Conservation (phyloP, 2,797 vertebrate species). For the Sebastes itinus region DNA sequence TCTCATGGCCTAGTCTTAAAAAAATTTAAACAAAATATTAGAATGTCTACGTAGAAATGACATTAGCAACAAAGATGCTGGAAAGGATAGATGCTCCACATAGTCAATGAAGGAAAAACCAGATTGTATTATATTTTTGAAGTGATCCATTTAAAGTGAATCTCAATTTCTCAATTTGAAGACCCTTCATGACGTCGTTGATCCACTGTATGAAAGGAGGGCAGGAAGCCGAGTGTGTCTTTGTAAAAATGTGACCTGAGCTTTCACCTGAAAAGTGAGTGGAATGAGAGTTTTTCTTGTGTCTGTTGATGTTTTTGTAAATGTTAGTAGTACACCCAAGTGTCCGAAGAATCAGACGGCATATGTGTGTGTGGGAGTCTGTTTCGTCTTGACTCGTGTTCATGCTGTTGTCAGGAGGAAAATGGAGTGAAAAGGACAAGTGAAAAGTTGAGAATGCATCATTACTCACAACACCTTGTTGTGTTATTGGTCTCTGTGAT, state of each 20-base stretch:
- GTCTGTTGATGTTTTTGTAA: slow-evolving; percentile 10
- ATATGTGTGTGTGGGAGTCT: slow-evolving; percentile 22
- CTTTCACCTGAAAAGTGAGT: neutral
- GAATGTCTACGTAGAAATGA: neutral
- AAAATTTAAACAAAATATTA: neutral
- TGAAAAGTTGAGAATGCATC: slow-evolving; percentile 3
- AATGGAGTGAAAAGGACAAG: neutral
- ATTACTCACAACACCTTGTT: slow-evolving; percentile 14
- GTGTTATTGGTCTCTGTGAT: slow-evolving; percentile 18
- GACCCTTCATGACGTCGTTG: neutral
- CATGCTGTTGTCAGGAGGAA: slow-evolving; percentile 16
- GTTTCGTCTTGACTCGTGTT: slow-evolving; percentile 5
- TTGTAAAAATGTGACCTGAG: neutral
- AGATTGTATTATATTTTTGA: neutral
- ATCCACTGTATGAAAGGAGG: neutral
- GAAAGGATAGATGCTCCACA: neutral
- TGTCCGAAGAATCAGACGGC: slow-evolving; percentile 15
- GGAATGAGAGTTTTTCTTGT: neutral
- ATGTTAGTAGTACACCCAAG: slow-evolving; percentile 26
- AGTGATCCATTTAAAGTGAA: neutral
- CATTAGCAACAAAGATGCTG: neutral
- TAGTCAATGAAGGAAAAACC: too few relatives aligned
- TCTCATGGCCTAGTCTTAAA: too few relatives aligned
- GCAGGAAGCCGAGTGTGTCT: neutral
- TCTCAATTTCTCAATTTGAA: neutral